Percentiles rank a stretch among this genome's conserved stretches.
These are phyloP conservation scores for Melanerpes aurifrons DNA, from an alignment of 2,113 vertebrate genomes.

Conservation along the genomic window DNA sequence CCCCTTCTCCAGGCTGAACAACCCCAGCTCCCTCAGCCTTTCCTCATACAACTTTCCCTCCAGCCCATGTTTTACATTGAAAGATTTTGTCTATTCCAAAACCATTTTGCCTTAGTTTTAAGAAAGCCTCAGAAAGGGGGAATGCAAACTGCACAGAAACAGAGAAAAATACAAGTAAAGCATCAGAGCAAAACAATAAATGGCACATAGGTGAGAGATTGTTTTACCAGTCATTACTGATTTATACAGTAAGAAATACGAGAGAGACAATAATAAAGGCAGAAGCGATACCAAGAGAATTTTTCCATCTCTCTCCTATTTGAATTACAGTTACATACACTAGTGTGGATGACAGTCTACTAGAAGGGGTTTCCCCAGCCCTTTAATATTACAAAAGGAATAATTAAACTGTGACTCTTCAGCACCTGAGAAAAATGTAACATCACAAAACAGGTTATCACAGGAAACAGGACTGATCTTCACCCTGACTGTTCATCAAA, in stretches of 20 bases:
- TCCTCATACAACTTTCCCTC: no score
- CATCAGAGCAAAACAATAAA: background rate
- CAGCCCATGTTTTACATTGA: no score
- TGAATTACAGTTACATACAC: background rate
- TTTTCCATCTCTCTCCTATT: background rate
- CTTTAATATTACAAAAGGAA: background rate
- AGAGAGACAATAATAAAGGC: background rate
- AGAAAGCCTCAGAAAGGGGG: background rate
- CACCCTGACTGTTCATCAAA: background rate
- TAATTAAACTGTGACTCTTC: background rate
- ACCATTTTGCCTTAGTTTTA: background rate
- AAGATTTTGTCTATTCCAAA: background rate
- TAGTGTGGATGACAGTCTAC: background rate
- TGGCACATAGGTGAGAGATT: background rate
- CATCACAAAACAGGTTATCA: background rate
- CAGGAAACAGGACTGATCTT: background rate
- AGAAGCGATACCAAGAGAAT: background rate
- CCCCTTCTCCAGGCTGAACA: no score
- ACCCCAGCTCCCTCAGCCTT: no score
- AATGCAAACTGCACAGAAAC: background rate
- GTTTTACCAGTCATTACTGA: background rate
- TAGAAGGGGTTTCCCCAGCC: background rate
- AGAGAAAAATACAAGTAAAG: background rate
- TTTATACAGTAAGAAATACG: background rate
- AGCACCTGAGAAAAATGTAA: background rate